Percentiles rank a stretch among this genome's conserved stretches.
Conservation (phyloP, 2,797 vertebrate genomes). For the Phaenicophaeus curvirostris region DNA sequence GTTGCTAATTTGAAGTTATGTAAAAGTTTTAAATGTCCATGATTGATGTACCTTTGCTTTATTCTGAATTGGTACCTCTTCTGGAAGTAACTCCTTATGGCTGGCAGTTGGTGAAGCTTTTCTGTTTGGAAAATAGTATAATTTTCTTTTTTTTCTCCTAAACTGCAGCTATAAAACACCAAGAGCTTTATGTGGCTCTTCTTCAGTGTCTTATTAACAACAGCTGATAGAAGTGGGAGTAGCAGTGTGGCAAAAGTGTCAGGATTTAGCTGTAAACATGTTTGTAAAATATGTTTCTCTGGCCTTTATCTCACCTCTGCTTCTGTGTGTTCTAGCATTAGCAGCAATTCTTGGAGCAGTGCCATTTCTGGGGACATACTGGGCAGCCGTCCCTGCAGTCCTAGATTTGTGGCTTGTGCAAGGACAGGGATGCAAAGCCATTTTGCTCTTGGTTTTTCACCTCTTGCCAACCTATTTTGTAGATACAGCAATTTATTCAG, state of each 20-base stretch:
- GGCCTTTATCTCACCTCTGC: background rate
- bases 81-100: background rate
- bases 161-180: background rate
- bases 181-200: background rate
- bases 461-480: conserved; percentile 97
- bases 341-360: conserved; percentile 96
- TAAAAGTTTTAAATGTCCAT: background rate
- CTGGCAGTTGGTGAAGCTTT: background rate
- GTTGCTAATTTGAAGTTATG: background rate
- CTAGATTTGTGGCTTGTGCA: conserved; percentile 96
- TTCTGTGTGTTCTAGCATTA: conserved; percentile 80
- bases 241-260: background rate
- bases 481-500: conserved; percentile 98
- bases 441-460: conserved; percentile 92
- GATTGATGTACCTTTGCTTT: background rate
- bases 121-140: background rate
- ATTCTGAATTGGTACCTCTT: background rate
- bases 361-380: conserved; percentile 96
- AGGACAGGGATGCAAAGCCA: conserved; percentile 90
- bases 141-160: background rate
- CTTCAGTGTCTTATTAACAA: background rate
- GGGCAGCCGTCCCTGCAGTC: conserved; percentile 93
- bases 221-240: background rate
- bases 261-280: background rate
- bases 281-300: background rate